A percentile compares a stretch with the other conserved stretches of the same genome.
Conservation (phyloP, 2,113 vertebrate species). For the Machaerirhynchus nigripectus region DNA sequence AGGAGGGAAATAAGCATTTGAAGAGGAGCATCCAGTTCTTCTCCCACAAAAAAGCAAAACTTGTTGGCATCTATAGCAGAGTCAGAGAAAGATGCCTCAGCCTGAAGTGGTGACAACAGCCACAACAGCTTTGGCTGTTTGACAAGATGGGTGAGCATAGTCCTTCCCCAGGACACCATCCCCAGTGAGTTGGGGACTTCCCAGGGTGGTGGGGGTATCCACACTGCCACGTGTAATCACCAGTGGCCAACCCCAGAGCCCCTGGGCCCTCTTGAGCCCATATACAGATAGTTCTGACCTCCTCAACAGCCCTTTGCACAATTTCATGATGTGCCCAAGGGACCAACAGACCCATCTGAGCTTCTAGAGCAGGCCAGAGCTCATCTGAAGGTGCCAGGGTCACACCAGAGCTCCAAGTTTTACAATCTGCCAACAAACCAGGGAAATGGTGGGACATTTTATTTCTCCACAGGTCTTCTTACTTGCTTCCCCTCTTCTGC, state of each 20-base stretch:
- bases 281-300: neutral
- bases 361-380: neutral
- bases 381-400: neutral
- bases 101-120: neutral
- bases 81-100: neutral
- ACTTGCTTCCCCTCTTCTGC: neutral
- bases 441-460: neutral
- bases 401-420: neutral
- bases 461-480: neutral
- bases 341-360: neutral
- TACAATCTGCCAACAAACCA: neutral
- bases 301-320: neutral
- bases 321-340: neutral
- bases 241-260: neutral
- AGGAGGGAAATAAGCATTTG: neutral
- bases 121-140: neutral
- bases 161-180: neutral
- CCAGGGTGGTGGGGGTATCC: neutral
- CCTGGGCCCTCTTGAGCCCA: neutral
- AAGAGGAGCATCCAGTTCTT: neutral
- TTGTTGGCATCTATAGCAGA: neutral
- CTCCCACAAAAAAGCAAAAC: neutral
- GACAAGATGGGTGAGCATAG: neutral
- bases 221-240: fast-evolving
- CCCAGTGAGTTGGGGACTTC: neutral